Evolutionary conservation across 2,888 invertebrate genomes (phyloP), one percentile per base, ranked within the genome.

Genomic region (Ennomos quercinarius): DNA sequence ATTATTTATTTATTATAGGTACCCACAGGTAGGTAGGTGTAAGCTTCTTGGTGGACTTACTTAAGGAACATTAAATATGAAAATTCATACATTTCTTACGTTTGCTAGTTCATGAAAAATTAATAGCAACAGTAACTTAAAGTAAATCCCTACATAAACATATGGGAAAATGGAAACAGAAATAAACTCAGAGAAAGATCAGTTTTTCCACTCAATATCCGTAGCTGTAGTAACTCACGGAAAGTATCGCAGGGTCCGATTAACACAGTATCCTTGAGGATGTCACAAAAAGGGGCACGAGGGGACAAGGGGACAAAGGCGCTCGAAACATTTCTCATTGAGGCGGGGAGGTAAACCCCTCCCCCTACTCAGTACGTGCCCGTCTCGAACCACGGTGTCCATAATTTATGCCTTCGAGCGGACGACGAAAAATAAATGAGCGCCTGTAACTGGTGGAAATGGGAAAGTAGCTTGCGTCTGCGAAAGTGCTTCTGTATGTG

Each of bases 221-320:
- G 74, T 11, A 69, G 71, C 70, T 75, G 72, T 70, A 74, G 72
- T 71, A 74, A 78, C 78, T 83, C 78, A 78, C 80, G 83, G 86
- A 87, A 87, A 86, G 76, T 83, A 86, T 84, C 80, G 76, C 80
- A 71, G 78, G 80, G 81, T 83, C 85, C 88, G 89, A 89, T 90
- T 91, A 91, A 88, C 87, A 89, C 87, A 86, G 89, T 89, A 91
- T 91, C 89, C 91, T 91, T 90, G 88, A 89, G 87, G 89, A 89
- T 81, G 85, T 87, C 83, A 80, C 88, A 89, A 90, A 89, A 90
- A 86, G 84, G 85, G 86, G 80, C 84, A 83, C 74, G 79, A 83
- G 86, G 84, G 87, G 85, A 87, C 85, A 87, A 87, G 83, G 85
- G 83, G 80, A 66, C 59, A 61, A 61, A 61, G 53, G 57, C 56